A percentile compares a stretch with the other conserved stretches of the same genome.
phyloP scores from a whole-genome alignment of 2,797 vertebrate genomes.

The Anabacerthia variegaticeps region DNA sequence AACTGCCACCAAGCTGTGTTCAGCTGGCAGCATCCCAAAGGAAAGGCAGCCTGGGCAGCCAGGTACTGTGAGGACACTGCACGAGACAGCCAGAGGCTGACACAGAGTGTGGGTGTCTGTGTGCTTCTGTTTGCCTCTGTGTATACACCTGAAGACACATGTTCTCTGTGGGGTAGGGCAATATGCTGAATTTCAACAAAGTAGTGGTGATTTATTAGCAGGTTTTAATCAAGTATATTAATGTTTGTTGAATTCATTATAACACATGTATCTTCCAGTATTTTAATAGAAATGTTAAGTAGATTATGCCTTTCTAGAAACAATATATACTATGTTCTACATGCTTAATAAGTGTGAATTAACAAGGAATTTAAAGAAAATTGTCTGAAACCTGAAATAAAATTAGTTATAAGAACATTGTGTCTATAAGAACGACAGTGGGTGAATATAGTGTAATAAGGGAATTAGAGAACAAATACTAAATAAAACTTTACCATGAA shows the following conservation, averaged over 20 bases:
- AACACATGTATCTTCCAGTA: background rate
- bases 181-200: background rate
- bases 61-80: background rate
- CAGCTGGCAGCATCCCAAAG: background rate
- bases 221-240: background rate
- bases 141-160: background rate
- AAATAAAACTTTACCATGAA: background rate
- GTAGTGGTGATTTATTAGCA: background rate
- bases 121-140: background rate
- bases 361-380: background rate
- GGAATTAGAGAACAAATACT: background rate
- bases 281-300: background rate
- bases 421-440: background rate
- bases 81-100: background rate
- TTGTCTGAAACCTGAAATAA: background rate
- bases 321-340: background rate
- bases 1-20: background rate
- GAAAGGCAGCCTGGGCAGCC: background rate
- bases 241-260: background rate
- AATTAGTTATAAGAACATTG: background rate
- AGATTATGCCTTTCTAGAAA: background rate
- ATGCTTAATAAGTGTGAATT: background rate
- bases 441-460: background rate
- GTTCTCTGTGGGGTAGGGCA: background rate
- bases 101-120: background rate